Base-by-base conservation (phyloP, 1,140 invertebrate genomes). In the Asobara japonica region DNA sequence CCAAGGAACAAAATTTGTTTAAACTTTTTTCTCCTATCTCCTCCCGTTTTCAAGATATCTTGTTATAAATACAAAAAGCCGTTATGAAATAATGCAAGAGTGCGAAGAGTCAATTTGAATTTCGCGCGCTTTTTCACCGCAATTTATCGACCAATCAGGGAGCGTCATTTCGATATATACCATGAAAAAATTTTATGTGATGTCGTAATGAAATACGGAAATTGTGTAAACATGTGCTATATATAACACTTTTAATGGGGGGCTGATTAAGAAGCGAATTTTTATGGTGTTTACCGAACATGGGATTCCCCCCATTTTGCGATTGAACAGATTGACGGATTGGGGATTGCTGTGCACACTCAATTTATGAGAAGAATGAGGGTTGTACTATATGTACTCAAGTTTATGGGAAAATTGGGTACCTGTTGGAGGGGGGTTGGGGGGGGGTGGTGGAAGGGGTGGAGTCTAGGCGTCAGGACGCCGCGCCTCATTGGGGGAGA, bases 181-280 rank as follows among this genome's bases (percentile, higher is more conserved):
- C n/a, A n/a, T n/a, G n/a, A n/a, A n/a, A n/a, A n/a, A n/a, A n/a
- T n/a, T n/a, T n/a, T n/a, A n/a, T n/a, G n/a, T n/a, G n/a, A n/a
- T n/a, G n/a, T n/a, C n/a, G n/a, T 8, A 45, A 18, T 45, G 18
- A 45, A 45, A 4, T 18, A 56, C 13, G 51, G 25, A 56, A 56
- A 16, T 2, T 51, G 1, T 18, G 22, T 11, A 56, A 56, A 56
- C 22, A 56, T 10, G 18, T 36, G 18, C 6, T 18, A 13, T 16
- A 56, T 25, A 56, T 25, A 18, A 3, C 7, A 22, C 10, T 56
- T 56, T 56, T 25, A 56, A 25, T 25, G 25, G 18, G 22, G 51
- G 22, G 16, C 51, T 56, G 51, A 56, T 56, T 56, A 56, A 56
- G 51, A 56, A 56, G 51, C 51, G 51, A 25, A 11, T 56, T 22